Conservation (phyloP, 2,113 vertebrate species). For the Platichthys flesus region DNA sequence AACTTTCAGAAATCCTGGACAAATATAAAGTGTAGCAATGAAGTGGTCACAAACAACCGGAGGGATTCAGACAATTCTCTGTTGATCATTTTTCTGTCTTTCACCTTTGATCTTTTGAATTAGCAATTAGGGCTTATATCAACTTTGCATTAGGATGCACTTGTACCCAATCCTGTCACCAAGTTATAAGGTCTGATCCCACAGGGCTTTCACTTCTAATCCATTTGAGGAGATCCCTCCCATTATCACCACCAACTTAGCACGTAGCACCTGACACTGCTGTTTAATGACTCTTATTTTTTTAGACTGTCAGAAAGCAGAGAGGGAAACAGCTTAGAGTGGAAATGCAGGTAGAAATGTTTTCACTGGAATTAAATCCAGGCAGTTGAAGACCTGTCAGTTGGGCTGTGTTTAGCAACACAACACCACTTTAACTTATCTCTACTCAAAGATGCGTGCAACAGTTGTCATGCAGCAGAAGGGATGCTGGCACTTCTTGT, state of each 20-base stretch:
- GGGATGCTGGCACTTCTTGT: constrained; percentile 13
- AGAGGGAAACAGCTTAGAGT: neutral
- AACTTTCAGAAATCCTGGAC: neutral
- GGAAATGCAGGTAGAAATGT: neutral
- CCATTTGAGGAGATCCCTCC: too few relatives aligned
- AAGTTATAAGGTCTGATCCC: constrained; percentile 13
- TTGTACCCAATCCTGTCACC: neutral
- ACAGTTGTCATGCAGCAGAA: constrained; percentile 51
- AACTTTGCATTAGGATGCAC: constrained; percentile 25
- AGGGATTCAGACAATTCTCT: neutral
- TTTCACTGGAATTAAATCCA: constrained; percentile 23
- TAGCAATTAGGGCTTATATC: neutral
- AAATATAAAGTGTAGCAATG: too few relatives aligned
- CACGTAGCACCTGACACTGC: neutral
- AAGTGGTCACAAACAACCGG: too few relatives aligned
- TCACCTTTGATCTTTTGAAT: neutral
- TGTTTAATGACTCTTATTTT: neutral
- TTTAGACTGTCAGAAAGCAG: neutral
- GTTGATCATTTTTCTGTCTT: neutral
- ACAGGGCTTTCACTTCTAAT: constrained; percentile 19
- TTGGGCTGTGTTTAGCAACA: constrained; percentile 31
- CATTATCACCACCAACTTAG: constrained; percentile 5
- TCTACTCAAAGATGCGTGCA: constrained; percentile 4
- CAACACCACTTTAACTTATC: constrained; percentile 29
- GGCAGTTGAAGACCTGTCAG: neutral